These are phyloP conservation scores for Anguilla megastoma DNA, from an alignment of 2,797 vertebrate species.

Conservation along the genomic window DNA sequence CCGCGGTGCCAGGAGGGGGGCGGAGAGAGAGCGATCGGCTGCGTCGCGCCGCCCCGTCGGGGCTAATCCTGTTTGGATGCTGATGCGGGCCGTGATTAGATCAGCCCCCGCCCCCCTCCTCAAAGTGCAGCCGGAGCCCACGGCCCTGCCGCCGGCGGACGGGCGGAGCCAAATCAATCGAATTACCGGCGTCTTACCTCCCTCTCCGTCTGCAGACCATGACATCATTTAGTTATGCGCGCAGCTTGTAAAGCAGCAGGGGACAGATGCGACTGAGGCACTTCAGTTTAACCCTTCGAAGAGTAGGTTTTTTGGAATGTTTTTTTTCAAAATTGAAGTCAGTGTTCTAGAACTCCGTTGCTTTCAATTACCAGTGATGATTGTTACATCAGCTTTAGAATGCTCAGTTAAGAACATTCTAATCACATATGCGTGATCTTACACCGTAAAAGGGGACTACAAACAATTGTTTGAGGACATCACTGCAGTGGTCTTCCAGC, in stretches of 20 bases:
- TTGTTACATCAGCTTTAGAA: too few relatives aligned
- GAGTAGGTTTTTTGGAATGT: too few relatives aligned
- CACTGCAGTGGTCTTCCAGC: neutral
- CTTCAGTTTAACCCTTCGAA: neutral
- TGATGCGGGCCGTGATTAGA: conserved; percentile 28
- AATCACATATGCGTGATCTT: too few relatives aligned
- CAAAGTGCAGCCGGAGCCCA: neutral
- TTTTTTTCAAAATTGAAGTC: too few relatives aligned
- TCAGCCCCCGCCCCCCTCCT: neutral
- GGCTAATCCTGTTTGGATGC: conserved; percentile 29
- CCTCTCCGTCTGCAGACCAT: neutral
- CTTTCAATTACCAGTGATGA: too few relatives aligned
- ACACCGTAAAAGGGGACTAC: too few relatives aligned
- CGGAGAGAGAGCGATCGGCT: neutral
- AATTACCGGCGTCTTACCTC: neutral
- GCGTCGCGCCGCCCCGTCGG: neutral
- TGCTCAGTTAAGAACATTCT: too few relatives aligned
- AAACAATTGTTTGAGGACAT: neutral
- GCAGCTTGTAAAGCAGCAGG: neutral
- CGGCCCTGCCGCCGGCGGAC: neutral
- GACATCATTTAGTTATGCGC: neutral
- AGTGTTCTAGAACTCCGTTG: too few relatives aligned
- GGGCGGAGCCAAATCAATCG: neutral
- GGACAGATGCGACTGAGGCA: neutral
- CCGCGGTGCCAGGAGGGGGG: neutral